Percentiles rank a stretch among this genome's conserved stretches.
phyloP scores from a whole-genome alignment of 64 coral and sea anemone genomes.

The Hydrozoanthus tunicans region DNA sequence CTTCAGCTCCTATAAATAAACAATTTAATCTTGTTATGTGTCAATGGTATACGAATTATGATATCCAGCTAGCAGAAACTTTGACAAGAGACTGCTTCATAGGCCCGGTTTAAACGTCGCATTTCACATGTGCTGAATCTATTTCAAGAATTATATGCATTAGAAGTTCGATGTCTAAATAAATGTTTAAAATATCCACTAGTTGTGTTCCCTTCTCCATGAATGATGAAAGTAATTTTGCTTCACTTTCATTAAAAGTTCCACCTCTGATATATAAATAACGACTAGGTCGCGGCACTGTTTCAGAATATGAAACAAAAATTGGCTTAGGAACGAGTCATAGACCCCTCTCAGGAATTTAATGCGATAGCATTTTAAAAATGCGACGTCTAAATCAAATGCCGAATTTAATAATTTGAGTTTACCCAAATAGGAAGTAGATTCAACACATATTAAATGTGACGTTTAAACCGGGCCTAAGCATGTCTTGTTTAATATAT shows the following conservation, averaged over 20 bases:
- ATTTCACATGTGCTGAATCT: too few relatives aligned
- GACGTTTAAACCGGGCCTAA: background rate
- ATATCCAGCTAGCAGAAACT: slow-evolving; percentile 5
- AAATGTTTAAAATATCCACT: background rate
- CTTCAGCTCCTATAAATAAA: slow-evolving; percentile 23
- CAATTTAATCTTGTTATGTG: slow-evolving; percentile 6
- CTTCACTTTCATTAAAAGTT: slow-evolving; percentile 3
- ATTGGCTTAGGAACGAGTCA: too few relatives aligned
- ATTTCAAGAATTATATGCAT: too few relatives aligned
- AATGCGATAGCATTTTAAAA: background rate
- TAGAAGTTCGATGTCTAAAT: too few relatives aligned
- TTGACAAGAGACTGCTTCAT: slow-evolving; percentile 22
- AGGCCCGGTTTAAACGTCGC: too few relatives aligned
- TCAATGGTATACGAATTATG: background rate
- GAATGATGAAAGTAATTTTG: background rate
- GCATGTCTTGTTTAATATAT: slow-evolving; percentile 13
- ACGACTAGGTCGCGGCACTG: background rate
- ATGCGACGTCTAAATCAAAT: background rate
- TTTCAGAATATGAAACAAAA: background rate
- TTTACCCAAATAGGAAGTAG: too few relatives aligned
- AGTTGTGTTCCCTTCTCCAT: too few relatives aligned
- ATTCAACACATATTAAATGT: too few relatives aligned
- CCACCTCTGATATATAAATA: background rate
- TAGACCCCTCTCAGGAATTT: background rate
- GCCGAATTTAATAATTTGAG: too few relatives aligned